Base-by-base conservation (phyloP, 2,797 vertebrate genomes). In the Tenualosa thibaudeaui region DNA sequence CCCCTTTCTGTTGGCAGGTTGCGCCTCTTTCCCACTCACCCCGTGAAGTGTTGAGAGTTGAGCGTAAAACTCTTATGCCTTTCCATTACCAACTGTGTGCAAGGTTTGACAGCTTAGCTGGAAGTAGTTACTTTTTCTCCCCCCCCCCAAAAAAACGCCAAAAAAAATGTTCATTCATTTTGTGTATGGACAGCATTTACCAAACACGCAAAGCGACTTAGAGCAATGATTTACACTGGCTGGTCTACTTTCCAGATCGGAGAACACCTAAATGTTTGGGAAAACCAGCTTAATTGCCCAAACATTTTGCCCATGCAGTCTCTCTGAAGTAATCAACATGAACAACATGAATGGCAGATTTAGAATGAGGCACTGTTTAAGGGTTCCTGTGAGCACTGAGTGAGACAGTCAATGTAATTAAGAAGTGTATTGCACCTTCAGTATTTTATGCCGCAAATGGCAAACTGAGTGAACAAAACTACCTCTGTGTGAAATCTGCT, bases 71-170 rank as follows among this genome's bases (percentile, higher is more conserved):
- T 71, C 65, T 0, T 8, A 15, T 0, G 19, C 50, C 81, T 84
- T 6, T 15, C 75, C 58, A 83, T 82, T 81, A 17, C 81, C 87
- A 71, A 81, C 13, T 84, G 10, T 58, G 10, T 85, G 65, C 60
- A 56, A 84, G 58, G 86, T 85, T 91, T 93, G 93, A 95, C 93
- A 94, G 93, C 89, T 89, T 89, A 88, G 89, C 89, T 87, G 49
- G 89, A 91, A 93, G 92, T 90, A 9, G 8, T 24, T 65, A 26
- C 22, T 65, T 68, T 26, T 90, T 92, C 90, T 87, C n/a, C n/a
- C n/a, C n/a, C n/a, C n/a, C n/a, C n/a, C 91, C 88, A 92, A 90
- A 4, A 49, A 49, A 49, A 49, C 46, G 7, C 0, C 4, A 49
- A 49, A 49, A 49, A 46, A 49, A 8, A 8, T 5, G 46, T 49